phyloP scores from a whole-genome alignment of 2,113 vertebrate species.

The Marcusenius ussheri region DNA sequence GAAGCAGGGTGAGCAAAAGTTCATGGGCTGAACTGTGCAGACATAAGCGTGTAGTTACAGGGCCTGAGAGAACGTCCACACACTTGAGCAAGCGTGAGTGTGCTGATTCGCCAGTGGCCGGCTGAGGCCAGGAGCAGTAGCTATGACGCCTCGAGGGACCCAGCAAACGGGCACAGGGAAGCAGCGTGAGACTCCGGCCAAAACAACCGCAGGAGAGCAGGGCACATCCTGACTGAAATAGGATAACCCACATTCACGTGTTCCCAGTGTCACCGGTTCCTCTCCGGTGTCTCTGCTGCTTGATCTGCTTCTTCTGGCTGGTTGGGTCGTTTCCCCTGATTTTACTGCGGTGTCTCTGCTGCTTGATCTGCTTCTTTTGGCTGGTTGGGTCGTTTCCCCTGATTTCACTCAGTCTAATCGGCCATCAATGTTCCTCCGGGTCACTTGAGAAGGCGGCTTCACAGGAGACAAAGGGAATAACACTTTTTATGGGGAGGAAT shows the following conservation, averaged over 20 bases:
- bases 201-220: background rate
- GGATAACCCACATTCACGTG: background rate
- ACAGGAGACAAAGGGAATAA: background rate
- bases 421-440: background rate
- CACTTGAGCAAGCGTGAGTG: background rate
- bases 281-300: background rate
- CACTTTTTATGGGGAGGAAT: background rate
- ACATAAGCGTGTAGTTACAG: background rate
- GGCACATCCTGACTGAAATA: background rate
- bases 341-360: background rate
- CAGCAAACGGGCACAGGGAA: background rate
- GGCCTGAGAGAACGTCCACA: background rate
- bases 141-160: background rate
- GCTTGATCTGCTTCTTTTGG: background rate
- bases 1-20: background rate
- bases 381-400: background rate
- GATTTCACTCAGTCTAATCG: background rate
- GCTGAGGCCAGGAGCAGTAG: background rate
- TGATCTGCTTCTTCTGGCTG: background rate
- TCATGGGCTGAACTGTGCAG: background rate
- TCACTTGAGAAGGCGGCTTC: background rate
- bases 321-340: background rate
- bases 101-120: background rate
- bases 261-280: background rate
- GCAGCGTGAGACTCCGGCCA: background rate